These are phyloP conservation scores for Cryptus viduatorius DNA, from an alignment of 2,888 invertebrate species.

Conservation along the genomic window DNA sequence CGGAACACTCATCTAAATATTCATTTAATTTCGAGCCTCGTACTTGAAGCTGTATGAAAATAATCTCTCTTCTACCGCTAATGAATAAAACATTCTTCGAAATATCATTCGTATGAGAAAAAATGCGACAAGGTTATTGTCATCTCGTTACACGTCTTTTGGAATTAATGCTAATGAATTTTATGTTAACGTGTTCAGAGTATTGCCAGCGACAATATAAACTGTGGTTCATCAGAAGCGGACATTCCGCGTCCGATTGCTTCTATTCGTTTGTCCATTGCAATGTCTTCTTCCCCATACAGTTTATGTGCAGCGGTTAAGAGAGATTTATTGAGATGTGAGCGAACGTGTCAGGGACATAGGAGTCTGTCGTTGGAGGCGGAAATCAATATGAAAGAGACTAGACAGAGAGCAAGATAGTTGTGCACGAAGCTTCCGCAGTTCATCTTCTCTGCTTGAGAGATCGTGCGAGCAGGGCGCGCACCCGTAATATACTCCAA, in stretches of 20 bases:
- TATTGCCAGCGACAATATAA: neutral
- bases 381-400: conserved; percentile 45
- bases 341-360: neutral
- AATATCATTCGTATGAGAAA: too few relatives aligned
- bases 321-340: neutral
- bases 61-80: too few relatives aligned
- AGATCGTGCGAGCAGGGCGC: conserved; percentile 1
- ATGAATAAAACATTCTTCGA: too few relatives aligned
- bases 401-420: conserved; percentile 31
- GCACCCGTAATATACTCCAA: conserved; percentile 19
- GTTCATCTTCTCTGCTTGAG: conserved; percentile 37
- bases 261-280: neutral
- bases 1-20: neutral
- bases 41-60: too few relatives aligned
- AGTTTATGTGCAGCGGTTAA: neutral
- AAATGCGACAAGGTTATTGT: too few relatives aligned
- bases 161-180: too few relatives aligned
- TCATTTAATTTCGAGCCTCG: too few relatives aligned
- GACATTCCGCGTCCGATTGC: neutral
- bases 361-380: neutral
- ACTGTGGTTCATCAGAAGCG: neutral
- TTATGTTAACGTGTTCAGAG: neutral
- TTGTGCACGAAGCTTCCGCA: conserved; percentile 40
- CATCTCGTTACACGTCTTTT: too few relatives aligned
- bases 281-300: conserved; percentile 4